phyloP scores from a whole-genome alignment of 2,888 invertebrate genomes.

The Rhimphoctona megacephalus region DNA sequence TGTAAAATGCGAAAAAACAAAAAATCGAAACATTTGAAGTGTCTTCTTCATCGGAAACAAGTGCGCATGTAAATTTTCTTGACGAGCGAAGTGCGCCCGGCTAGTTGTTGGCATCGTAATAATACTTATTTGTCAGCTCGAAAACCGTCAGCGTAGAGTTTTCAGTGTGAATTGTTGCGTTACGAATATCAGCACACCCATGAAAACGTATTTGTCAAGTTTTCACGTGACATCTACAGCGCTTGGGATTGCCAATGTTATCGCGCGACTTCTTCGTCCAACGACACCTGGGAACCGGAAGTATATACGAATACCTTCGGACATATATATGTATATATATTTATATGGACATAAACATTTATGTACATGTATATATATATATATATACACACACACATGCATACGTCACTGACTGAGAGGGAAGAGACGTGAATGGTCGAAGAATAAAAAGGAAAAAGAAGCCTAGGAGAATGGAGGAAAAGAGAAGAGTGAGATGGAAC shows the following conservation, averaged over 20 bases:
- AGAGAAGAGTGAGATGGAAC: conserved; percentile 53
- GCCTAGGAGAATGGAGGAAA: conserved; percentile 53
- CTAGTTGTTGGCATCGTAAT: not conserved
- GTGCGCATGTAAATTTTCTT: not conserved
- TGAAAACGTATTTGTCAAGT: not conserved
- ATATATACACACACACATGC: not conserved
- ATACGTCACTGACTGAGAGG: conserved; percentile 53
- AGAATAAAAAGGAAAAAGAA: conserved; percentile 38
- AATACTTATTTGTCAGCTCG: not conserved
- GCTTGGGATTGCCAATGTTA: conserved; percentile 14
- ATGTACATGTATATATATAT: not conserved
- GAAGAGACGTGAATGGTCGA: conserved; percentile 63
- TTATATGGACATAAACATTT: conserved; percentile 12
- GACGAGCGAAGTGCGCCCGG: not conserved
- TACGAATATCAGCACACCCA: not conserved
- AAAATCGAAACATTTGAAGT: not conserved
- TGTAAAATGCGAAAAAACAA: not conserved
- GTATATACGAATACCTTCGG: conserved; percentile 44
- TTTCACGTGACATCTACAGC: conserved; percentile 8
- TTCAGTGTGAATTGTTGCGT: not conserved
- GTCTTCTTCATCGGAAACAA: too few relatives aligned
- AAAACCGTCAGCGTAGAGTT: not conserved
- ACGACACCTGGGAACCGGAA: conserved; percentile 63
- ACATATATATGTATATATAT: not conserved
- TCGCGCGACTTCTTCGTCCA: conserved; percentile 39